Evolutionary conservation across 2,888 invertebrate species (phyloP).

Genomic region (Leptura quadrifasciata): DNA sequence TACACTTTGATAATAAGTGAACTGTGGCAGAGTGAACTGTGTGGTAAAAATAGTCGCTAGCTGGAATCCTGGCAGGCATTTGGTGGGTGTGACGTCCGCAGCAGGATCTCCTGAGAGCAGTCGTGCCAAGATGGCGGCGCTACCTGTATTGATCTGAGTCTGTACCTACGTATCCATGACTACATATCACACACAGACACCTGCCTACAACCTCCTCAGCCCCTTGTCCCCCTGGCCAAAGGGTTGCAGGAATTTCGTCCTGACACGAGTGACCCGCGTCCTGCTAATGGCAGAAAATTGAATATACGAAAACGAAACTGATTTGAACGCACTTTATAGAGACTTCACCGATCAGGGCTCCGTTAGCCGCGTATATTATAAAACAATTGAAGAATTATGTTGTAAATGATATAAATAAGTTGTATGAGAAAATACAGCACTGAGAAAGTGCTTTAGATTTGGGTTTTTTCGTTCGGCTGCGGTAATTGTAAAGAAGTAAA

Average conservation of each 20-base stretch:
- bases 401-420: too few relatives aligned
- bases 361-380: background rate
- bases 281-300: constrained; percentile 26
- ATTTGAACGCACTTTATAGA: background rate
- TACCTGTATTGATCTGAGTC: constrained; percentile 58
- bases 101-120: constrained; percentile 61
- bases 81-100: constrained; percentile 53
- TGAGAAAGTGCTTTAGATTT: too few relatives aligned
- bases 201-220: constrained; percentile 45
- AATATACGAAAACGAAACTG: background rate
- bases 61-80: constrained; percentile 55
- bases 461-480: too few relatives aligned
- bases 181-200: constrained; percentile 62
- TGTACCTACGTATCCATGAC: constrained; percentile 55
- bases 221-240: constrained; percentile 39
- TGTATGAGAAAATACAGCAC: too few relatives aligned
- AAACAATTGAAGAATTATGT: background rate
- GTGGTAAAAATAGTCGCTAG: constrained; percentile 36
- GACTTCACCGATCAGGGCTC: background rate
- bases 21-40: background rate
- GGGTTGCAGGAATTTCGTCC: constrained; percentile 52
- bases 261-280: constrained; percentile 35
- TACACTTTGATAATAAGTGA: background rate
- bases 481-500: too few relatives aligned
- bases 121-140: constrained; percentile 57